Conservation (phyloP, 2,113 vertebrate species). For the Xiphias gladius region DNA sequence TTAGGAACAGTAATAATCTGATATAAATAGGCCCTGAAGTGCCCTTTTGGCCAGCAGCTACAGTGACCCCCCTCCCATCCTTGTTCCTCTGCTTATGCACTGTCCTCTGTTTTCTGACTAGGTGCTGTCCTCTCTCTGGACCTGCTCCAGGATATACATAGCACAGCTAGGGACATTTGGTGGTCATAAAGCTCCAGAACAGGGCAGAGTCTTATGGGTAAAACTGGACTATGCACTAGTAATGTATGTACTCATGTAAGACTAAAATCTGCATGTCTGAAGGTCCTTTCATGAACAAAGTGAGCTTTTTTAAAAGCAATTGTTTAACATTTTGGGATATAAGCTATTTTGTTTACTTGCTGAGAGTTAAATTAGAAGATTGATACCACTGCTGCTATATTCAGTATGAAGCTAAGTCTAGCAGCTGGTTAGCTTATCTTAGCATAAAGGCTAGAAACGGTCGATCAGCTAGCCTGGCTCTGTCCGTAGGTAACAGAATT, state of each 20-base stretch:
- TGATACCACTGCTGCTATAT: background rate
- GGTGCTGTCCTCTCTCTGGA: conserved; percentile 56
- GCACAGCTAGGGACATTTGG: conserved; percentile 38
- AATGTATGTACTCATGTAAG: background rate
- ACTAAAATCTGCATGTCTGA: background rate
- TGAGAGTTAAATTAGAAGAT: background rate
- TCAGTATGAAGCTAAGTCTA: background rate
- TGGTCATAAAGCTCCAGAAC: conserved; percentile 26
- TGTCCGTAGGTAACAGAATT: background rate
- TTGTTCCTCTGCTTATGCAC: conserved; percentile 18
- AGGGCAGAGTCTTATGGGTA: conserved; percentile 8
- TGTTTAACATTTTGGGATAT: background rate
- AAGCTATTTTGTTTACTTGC: background rate
- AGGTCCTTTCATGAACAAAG: background rate
- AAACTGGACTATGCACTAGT: background rate
- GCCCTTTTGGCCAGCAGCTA: conserved; percentile 61
- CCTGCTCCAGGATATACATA: conserved; percentile 53
- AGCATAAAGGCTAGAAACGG: background rate
- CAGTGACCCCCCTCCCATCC: conserved; percentile 19
- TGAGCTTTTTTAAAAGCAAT: background rate
- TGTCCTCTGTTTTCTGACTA: conserved; percentile 49
- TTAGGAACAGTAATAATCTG: conserved; percentile 68
- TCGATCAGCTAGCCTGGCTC: background rate
- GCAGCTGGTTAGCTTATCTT: background rate
- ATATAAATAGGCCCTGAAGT: conserved; percentile 77